These are phyloP conservation scores for Pyrocoelia pectoralis DNA, from an alignment of 2,888 invertebrate species.

Conservation along the genomic window DNA sequence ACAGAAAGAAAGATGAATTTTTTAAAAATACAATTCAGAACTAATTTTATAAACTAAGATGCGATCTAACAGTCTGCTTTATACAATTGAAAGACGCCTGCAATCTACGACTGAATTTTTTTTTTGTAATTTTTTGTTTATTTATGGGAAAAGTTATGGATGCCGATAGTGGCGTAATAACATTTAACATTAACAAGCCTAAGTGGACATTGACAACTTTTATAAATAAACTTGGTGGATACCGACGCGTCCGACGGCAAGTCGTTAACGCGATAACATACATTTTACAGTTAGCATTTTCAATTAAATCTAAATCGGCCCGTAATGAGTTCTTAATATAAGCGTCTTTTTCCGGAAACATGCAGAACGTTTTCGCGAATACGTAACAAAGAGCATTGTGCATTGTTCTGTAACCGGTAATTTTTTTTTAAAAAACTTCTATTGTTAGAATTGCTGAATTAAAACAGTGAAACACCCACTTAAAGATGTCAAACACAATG, in stretches of 20 bases:
- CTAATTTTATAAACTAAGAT: constrained; percentile 15
- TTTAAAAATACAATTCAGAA: constrained; percentile 14
- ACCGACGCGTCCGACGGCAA: constrained; percentile 11
- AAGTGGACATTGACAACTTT: constrained; percentile 26
- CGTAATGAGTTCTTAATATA: constrained; percentile 27
- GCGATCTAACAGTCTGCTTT: constrained; percentile 16
- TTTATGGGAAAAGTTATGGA: constrained; percentile 13
- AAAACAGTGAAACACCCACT: constrained; percentile 39
- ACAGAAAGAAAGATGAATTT: constrained; percentile 13
- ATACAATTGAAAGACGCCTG: constrained; percentile 8
- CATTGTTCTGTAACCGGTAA: constrained; percentile 25
- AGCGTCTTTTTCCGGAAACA: constrained; percentile 25
- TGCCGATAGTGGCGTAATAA: constrained; percentile 19
- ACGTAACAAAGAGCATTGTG: constrained; percentile 28
- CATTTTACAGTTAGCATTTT: constrained; percentile 19
- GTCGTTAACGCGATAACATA: constrained; percentile 12
- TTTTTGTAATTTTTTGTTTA: constrained; percentile 5
- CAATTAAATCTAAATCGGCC: constrained; percentile 21
- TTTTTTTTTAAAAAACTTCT: constrained; percentile 29
- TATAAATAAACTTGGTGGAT: constrained; percentile 14
- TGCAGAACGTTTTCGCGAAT: constrained; percentile 19
- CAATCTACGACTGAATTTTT: constrained; percentile 10
- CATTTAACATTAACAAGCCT: constrained; percentile 34
- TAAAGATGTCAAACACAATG: constrained; percentile 32
- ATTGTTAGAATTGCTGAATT: constrained; percentile 39